A percentile compares a stretch with the other conserved stretches of the same genome.
These are phyloP conservation scores for Aphelenchoides avenae DNA, from an alignment of 1,140 invertebrate species.

Conservation along the genomic window DNA sequence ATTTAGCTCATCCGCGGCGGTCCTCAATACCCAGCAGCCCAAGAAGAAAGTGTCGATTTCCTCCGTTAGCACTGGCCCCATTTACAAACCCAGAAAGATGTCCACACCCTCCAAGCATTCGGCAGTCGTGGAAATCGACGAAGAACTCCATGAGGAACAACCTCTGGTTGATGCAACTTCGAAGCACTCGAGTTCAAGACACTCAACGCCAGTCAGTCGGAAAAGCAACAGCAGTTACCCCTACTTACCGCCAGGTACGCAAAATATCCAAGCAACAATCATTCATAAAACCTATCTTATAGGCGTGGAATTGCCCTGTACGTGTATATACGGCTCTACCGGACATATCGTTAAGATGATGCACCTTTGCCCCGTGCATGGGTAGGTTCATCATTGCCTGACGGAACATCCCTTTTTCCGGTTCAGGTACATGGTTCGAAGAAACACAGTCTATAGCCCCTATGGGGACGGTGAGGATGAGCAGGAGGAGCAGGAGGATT, in stretches of 20 bases:
- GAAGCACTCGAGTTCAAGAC: slow-evolving; percentile 11
- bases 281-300: too few species aligned
- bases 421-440: slow-evolving; percentile 45
- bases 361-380: slow-evolving; percentile 56
- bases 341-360: slow-evolving; percentile 55
- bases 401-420: too few species aligned
- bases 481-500: slow-evolving; percentile 23
- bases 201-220: slow-evolving; percentile 12
- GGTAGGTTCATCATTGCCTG: too few species aligned
- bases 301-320: slow-evolving; percentile 53
- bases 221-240: slow-evolving; percentile 13
- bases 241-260: slow-evolving; percentile 55
- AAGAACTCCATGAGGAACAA: slow-evolving; percentile 4
- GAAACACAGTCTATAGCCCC: slow-evolving; percentile 25
- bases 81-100: slow-evolving; percentile 1
- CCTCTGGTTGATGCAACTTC: too few species aligned
- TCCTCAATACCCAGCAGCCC: background rate
- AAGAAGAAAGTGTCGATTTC: slow-evolving; percentile 16
- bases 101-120: background rate
- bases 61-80: background rate
- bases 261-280: too few species aligned
- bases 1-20: too few species aligned
- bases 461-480: slow-evolving; percentile 37
- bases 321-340: slow-evolving; percentile 48
- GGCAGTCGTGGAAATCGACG: slow-evolving; percentile 11